phyloP scores from a whole-genome alignment of 2,113 vertebrate genomes.

The Syngnathoides biaculeatus region DNA sequence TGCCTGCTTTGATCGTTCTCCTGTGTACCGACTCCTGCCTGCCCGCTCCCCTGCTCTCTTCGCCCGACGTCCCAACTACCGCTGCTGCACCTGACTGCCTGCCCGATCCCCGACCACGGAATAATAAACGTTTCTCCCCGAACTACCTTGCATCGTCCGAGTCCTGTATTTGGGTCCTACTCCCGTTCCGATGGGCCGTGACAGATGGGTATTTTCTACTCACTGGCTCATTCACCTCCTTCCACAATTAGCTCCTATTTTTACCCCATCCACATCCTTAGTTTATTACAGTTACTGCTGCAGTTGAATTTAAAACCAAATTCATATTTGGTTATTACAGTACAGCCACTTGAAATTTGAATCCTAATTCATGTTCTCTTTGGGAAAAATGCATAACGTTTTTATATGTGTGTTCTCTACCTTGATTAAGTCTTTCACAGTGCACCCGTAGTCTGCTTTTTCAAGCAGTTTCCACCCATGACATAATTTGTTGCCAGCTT shows the following conservation, averaged over 20 bases:
- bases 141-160: too few species aligned
- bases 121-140: too few species aligned
- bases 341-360: background rate
- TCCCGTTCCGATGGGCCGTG: too few species aligned
- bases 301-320: background rate
- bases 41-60: too few species aligned
- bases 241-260: background rate
- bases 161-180: too few species aligned
- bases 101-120: too few species aligned
- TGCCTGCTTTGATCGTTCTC: too few species aligned
- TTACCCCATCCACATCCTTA: background rate
- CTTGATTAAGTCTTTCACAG: background rate
- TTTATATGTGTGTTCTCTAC: background rate
- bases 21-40: too few species aligned
- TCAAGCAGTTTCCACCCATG: conserved; percentile 7
- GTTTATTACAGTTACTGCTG: background rate
- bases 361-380: background rate
- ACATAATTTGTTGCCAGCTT: conserved; percentile 30
- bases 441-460: background rate
- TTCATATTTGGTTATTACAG: background rate
- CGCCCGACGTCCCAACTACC: too few species aligned
- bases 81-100: too few species aligned
- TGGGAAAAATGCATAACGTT: background rate
- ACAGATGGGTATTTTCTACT: background rate
- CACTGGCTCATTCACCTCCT: background rate